Evolutionary conservation across 2,113 vertebrate genomes (phyloP), one percentile per base, ranked within the genome.

Genomic region (Prochilodus magdalenae): DNA sequence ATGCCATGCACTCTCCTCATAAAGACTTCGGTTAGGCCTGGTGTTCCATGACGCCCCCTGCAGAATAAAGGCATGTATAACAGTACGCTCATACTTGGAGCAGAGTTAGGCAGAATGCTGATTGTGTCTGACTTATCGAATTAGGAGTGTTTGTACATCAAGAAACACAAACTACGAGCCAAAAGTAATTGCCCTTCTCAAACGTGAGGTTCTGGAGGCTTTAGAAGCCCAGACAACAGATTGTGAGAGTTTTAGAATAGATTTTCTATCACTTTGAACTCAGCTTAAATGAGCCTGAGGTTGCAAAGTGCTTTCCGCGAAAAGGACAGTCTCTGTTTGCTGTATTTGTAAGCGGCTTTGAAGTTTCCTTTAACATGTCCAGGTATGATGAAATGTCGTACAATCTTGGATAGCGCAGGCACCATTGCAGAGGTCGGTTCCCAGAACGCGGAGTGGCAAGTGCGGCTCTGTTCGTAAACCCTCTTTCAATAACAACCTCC

Each of bases 261-360:
- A 51, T 72, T 72, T 71, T 71, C 40, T 47, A 22, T 71, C 40
- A 49, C 36, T 47, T 71, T 71, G 40, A 71, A 47, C 40, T 49
- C 16, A 30, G 4, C 10, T 20, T 44, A 40, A 70, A 70, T 44
- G 36, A 11, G 29, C 7, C 7, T 16, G 8, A 49, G 70, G 10
- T 70, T 70, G 36, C 67, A 44, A 47, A 47, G 67, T 70, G 36
- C 24, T 70, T 69, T n/a, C 33, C 36, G n/a, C 24, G 33, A 44
- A n/a, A 70, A 44, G 8, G 57, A 26, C 57, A 12, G 3, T 60
- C 53, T 7, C 5, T 55, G 22, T 22, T 33, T 44, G 5, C 22
- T 12, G 22, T 70, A 70, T 72, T 29, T 51, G 70, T 22, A 27
- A 6, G 26, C 5, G 18, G 70, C 70, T 51, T 51, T 72, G 70